Conservation (phyloP, 2,797 vertebrate genomes). For the Anguilla obscura region DNA sequence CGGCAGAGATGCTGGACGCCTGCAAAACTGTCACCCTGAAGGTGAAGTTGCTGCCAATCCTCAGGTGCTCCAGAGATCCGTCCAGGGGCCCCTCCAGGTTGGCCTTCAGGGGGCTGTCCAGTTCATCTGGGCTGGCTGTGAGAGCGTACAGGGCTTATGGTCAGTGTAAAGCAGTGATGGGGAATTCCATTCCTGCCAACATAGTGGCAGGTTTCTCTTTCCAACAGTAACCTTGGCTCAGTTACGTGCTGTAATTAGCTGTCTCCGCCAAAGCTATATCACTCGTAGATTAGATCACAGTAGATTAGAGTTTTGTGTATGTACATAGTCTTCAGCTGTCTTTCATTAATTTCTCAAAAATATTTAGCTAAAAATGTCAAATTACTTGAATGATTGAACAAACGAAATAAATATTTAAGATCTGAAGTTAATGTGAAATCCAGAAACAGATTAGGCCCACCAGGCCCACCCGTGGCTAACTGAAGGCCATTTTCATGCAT, state of each 20-base stretch:
- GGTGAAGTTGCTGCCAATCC: conserved; percentile 91
- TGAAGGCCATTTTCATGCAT: background rate
- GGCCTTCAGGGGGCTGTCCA: conserved; percentile 69
- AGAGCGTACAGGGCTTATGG: background rate
- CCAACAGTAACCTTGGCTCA: no score
- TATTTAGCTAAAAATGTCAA: no score
- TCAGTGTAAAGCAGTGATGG: background rate
- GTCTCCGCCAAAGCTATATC: no score
- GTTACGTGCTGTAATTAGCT: no score
- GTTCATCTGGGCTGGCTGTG: conserved; percentile 71
- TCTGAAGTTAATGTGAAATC: no score
- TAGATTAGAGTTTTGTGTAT: no score
- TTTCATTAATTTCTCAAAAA: no score
- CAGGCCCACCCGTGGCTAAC: background rate
- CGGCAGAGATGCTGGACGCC: conserved; percentile 95
- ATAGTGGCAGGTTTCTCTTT: no score
- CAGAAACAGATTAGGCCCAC: background rate
- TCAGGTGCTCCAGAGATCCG: conserved; percentile 78
- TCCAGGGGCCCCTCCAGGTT: conserved; percentile 69
- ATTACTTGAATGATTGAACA: no score
- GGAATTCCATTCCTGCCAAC: background rate
- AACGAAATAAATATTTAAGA: no score
- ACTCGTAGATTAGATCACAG: no score
- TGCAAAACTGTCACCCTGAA: conserved; percentile 97
- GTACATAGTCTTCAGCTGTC: no score